These are phyloP conservation scores for Chelon labrosus DNA, from an alignment of 2,797 vertebrate species.

Conservation along the genomic window DNA sequence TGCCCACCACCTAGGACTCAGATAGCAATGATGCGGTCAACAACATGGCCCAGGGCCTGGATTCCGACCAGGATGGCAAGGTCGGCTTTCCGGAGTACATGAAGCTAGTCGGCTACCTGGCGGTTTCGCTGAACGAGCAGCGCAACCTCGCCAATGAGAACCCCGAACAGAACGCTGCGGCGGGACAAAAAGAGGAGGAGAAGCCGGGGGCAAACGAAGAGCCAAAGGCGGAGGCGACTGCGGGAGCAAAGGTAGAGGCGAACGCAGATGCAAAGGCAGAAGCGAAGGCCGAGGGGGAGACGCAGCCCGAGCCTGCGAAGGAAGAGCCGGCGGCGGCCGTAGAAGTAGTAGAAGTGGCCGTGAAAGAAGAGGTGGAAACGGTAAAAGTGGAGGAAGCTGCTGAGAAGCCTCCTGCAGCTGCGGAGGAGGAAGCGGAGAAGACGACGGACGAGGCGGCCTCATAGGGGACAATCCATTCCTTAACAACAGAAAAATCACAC, in stretches of 20 bases:
- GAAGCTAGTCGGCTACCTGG: constrained; percentile 84
- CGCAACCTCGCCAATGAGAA: constrained; percentile 40
- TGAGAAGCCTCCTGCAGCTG: constrained; percentile 43
- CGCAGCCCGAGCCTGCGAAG: constrained; percentile 19
- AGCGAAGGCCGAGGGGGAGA: constrained; percentile 48
- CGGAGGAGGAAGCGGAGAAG: constrained; percentile 64
- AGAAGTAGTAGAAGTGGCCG: not conserved
- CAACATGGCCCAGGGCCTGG: constrained; percentile 79
- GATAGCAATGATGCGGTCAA: constrained; percentile 81
- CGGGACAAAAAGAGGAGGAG: constrained; percentile 51
- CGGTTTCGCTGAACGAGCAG: constrained; percentile 76
- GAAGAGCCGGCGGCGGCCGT: not conserved
- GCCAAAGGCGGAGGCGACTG: constrained; percentile 22
- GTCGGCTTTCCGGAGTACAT: constrained; percentile 86
- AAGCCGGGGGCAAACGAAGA: constrained; percentile 38
- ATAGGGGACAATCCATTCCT: constrained; percentile 76
- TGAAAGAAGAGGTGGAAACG: not conserved
- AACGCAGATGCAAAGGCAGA: constrained; percentile 37
- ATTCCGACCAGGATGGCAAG: constrained; percentile 81
- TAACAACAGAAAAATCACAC: constrained; percentile 32
- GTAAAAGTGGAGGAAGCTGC: constrained; percentile 47
- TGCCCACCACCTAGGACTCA: constrained; percentile 69
- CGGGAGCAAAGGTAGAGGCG: constrained; percentile 47
- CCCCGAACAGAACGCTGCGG: constrained; percentile 52
- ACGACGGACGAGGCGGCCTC: constrained; percentile 75